These are phyloP conservation scores for Spilarctia lutea DNA, from an alignment of 2,888 invertebrate genomes.

Conservation along the genomic window DNA sequence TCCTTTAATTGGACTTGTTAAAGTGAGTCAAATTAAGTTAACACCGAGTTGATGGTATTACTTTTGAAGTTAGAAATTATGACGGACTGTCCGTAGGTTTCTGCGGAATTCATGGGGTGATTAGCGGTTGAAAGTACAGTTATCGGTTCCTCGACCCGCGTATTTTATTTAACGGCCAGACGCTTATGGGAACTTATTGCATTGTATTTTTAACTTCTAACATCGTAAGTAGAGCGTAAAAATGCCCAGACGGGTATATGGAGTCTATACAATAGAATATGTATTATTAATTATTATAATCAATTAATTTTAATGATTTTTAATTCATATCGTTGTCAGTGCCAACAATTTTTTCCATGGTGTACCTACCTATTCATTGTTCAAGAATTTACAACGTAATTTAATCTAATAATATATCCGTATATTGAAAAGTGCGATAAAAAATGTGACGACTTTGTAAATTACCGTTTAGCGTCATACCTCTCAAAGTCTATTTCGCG, in stretches of 20 bases:
- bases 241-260: conserved; percentile 39
- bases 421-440: neutral
- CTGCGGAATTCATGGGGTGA: conserved; percentile 72
- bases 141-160: conserved; percentile 70
- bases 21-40: conserved; percentile 87
- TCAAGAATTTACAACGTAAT: neutral
- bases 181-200: conserved; percentile 72
- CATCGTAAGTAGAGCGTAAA: conserved; percentile 52
- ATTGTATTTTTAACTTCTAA: conserved; percentile 59
- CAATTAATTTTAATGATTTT: conserved; percentile 36
- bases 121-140: conserved; percentile 77
- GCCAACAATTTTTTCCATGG: neutral
- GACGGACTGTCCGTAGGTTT: conserved; percentile 81
- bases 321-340: conserved; percentile 27
- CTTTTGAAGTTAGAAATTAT: conserved; percentile 85
- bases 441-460: neutral
- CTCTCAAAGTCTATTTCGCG: neutral
- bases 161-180: conserved; percentile 69
- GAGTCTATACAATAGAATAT: conserved; percentile 44
- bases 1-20: conserved; percentile 87
- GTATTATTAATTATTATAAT: conserved; percentile 37
- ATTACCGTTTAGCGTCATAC: neutral
- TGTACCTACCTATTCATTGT: neutral
- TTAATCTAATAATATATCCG: neutral
- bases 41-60: conserved; percentile 87